Percentiles rank a stretch among this genome's conserved stretches.
Conservation (phyloP, 2,113 vertebrate species). For the Sebastes schlegelii region DNA sequence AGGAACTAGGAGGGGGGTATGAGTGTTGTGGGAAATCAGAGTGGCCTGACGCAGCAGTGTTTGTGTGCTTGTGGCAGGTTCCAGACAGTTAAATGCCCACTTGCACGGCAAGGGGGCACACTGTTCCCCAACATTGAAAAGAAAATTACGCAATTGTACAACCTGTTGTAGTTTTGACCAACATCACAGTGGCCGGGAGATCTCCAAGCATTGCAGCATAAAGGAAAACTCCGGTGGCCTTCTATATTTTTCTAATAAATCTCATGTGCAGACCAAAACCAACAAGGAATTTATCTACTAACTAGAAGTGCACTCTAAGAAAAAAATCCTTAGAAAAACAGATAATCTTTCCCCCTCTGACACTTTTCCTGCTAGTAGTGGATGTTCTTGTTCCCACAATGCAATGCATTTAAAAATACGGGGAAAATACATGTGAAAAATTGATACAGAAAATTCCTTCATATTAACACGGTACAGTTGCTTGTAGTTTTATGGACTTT, state of each 20-base stretch:
- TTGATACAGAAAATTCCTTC: too few relatives aligned
- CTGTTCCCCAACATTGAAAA: background rate
- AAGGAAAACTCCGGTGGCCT: too few relatives aligned
- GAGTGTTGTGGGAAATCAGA: slow-evolving; percentile 12
- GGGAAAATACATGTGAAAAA: too few relatives aligned
- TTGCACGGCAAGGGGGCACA: background rate
- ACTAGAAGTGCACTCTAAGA: too few relatives aligned
- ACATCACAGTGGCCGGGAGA: background rate
- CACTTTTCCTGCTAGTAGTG: too few relatives aligned
- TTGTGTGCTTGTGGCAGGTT: slow-evolving; percentile 24
- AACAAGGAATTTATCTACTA: background rate
- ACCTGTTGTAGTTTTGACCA: background rate
- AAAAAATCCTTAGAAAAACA: too few relatives aligned
- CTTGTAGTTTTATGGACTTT: too few relatives aligned
- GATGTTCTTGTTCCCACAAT: too few relatives aligned
- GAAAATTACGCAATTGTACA: background rate
- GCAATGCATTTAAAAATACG: too few relatives aligned
- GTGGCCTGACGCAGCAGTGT: slow-evolving; percentile 16
- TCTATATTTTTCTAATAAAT: background rate
- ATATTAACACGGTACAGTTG: too few relatives aligned
- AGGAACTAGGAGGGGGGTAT: background rate
- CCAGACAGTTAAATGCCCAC: slow-evolving; percentile 10
- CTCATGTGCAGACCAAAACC: background rate
- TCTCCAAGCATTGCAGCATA: background rate
- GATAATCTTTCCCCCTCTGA: too few relatives aligned